A percentile compares a stretch with the other conserved stretches of the same genome.
These are phyloP conservation scores for Napeogenes inachia DNA, from an alignment of 2,888 invertebrate species.

Conservation along the genomic window DNA sequence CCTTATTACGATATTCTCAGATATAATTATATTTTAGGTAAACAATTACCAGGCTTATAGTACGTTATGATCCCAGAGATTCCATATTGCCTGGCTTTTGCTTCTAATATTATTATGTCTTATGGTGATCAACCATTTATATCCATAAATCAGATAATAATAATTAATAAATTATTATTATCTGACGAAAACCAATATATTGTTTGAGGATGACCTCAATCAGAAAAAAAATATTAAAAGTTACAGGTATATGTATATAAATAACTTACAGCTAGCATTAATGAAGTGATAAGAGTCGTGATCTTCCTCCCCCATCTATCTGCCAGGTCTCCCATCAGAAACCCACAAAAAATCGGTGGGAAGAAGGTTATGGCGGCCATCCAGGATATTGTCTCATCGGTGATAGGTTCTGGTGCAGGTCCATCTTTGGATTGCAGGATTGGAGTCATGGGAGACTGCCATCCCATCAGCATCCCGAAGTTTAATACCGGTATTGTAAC, in stretches of 20 bases:
- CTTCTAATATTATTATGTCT: too few species aligned
- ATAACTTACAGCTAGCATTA: constrained; percentile 73
- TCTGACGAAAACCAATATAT: too few species aligned
- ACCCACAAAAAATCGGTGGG: constrained; percentile 75
- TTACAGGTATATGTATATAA: neutral
- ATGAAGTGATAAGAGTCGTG: constrained; percentile 70
- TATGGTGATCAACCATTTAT: too few species aligned
- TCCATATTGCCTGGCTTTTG: too few species aligned
- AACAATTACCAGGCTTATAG: too few species aligned
- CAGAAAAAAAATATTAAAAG: neutral
- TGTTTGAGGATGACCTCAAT: too few species aligned
- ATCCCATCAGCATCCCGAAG: constrained; percentile 77
- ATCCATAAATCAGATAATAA: too few species aligned
- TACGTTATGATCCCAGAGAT: too few species aligned
- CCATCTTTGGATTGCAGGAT: constrained; percentile 65
- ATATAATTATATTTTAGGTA: too few species aligned
- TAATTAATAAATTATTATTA: too few species aligned
- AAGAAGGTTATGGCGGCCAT: constrained; percentile 77
- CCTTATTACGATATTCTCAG: too few species aligned
- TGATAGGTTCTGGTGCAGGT: constrained; percentile 68
- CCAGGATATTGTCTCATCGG: constrained; percentile 73
- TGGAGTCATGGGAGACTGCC: constrained; percentile 77
- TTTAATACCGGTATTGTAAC: constrained; percentile 75
- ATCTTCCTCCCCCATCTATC: constrained; percentile 74
- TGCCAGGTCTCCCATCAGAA: constrained; percentile 73